These are phyloP conservation scores for Drosophila mercatorum DNA, from an alignment of 2,888 invertebrate genomes.

Conservation along the genomic window DNA sequence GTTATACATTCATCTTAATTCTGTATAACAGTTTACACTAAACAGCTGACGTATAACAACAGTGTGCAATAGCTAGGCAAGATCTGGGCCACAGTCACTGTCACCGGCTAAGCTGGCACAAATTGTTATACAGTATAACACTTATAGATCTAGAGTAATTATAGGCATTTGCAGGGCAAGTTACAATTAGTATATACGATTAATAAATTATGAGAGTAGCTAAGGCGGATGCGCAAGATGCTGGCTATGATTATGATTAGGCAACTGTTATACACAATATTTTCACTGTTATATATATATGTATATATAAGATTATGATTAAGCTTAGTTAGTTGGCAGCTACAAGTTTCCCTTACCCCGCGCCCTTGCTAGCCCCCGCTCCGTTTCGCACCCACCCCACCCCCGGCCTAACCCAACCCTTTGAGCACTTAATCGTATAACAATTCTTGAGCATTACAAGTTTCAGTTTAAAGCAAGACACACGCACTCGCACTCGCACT, in stretches of 20 bases:
- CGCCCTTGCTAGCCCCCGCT: not conserved
- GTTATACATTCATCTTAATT: not conserved
- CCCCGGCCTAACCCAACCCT: not conserved
- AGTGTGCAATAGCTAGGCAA: constrained; percentile 32
- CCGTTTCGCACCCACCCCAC: no score
- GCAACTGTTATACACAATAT: constrained; percentile 27
- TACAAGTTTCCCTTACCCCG: constrained; percentile 42
- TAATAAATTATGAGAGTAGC: constrained; percentile 55
- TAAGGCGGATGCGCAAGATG: constrained; percentile 25
- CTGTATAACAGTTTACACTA: no score
- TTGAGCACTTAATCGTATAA: constrained; percentile 39
- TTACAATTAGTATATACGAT: constrained; percentile 14
- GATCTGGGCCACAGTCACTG: constrained; percentile 31
- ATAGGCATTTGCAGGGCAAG: constrained; percentile 45
- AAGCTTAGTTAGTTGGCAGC: constrained; percentile 54
- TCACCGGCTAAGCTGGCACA: constrained; percentile 46
- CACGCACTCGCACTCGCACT: constrained; percentile 1
- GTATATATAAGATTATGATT: constrained; percentile 13
- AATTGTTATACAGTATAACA: constrained; percentile 35
- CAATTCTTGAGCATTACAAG: constrained; percentile 75
- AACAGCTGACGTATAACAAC: constrained; percentile 39
- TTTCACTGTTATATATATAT: not conserved
- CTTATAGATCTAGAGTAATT: constrained; percentile 35
- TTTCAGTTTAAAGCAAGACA: constrained; percentile 73
- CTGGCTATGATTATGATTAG: constrained; percentile 37